phyloP scores from a whole-genome alignment of 2,797 vertebrate species.

The Neosilurus mollespiculum region DNA sequence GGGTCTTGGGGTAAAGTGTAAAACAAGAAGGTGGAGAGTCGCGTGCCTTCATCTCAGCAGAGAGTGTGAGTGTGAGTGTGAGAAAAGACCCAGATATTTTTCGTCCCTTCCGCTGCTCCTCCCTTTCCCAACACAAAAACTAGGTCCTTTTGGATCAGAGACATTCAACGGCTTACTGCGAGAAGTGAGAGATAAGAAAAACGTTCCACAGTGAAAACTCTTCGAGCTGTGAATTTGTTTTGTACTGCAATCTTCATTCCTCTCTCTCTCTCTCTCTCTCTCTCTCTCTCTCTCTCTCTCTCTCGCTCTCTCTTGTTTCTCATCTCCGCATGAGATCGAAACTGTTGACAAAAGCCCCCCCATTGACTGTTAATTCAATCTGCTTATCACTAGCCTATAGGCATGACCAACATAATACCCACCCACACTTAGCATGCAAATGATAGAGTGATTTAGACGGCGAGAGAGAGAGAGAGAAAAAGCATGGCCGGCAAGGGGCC shows the following conservation, averaged over 20 bases:
- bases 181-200: slow-evolving; percentile 19
- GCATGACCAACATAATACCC: slow-evolving; percentile 59
- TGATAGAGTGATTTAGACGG: slow-evolving; percentile 56
- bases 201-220: slow-evolving; percentile 26
- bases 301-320: neutral
- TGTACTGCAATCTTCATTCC: slow-evolving; percentile 12
- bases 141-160: slow-evolving; percentile 14
- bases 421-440: slow-evolving; percentile 61
- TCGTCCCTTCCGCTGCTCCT: slow-evolving; percentile 26
- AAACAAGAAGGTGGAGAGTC: slow-evolving; percentile 15
- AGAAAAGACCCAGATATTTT: slow-evolving; percentile 28
- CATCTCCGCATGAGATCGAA: slow-evolving; percentile 43
- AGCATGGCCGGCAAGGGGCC: slow-evolving; percentile 40
- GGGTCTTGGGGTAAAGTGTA: slow-evolving; percentile 25
- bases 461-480: slow-evolving; percentile 51
- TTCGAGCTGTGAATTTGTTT: slow-evolving; percentile 35
- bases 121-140: slow-evolving; percentile 25
- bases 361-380: slow-evolving; percentile 55
- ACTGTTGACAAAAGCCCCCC: slow-evolving; percentile 46
- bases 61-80: slow-evolving; percentile 2
- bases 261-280: slow-evolving; percentile 1
- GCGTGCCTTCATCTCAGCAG: slow-evolving; percentile 29
- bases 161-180: neutral
- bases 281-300: slow-evolving; percentile 9
- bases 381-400: slow-evolving; percentile 55